A percentile compares a stretch with the other conserved stretches of the same genome.
These are phyloP conservation scores for Antechinus flavipes DNA, from an alignment of 2,113 vertebrate genomes.

Conservation along the genomic window DNA sequence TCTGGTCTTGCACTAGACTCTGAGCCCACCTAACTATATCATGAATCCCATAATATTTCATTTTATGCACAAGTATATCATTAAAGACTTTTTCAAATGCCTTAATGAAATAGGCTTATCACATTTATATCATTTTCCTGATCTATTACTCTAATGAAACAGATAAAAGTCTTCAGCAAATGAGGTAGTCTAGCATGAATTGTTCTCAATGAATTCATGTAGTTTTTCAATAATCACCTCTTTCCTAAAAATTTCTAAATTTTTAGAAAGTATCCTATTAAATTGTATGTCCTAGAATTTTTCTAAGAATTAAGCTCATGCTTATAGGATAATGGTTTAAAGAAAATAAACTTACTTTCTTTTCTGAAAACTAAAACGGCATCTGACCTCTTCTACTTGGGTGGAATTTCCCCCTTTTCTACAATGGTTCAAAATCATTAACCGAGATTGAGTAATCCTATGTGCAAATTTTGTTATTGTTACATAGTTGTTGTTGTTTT, in stretches of 20 bases:
- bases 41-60: neutral
- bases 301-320: neutral
- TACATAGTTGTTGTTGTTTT: neutral
- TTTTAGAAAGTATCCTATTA: neutral
- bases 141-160: neutral
- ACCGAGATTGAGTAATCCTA: neutral
- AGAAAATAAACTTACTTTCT: neutral
- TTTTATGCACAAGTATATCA: neutral
- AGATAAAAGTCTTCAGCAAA: neutral
- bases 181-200: neutral
- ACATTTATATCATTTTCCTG: neutral
- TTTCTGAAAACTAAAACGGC: neutral
- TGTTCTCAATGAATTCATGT: neutral
- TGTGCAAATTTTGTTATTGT: neutral
- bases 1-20: neutral
- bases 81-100: neutral
- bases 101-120: neutral
- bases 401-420: neutral
- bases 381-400: neutral
- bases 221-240: neutral
- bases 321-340: neutral
- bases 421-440: neutral
- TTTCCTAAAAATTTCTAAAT: neutral
- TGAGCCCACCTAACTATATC: neutral
- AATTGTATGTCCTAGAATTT: neutral